Conservation (phyloP, 2,888 invertebrate species). For the Orchesella flavescens region DNA sequence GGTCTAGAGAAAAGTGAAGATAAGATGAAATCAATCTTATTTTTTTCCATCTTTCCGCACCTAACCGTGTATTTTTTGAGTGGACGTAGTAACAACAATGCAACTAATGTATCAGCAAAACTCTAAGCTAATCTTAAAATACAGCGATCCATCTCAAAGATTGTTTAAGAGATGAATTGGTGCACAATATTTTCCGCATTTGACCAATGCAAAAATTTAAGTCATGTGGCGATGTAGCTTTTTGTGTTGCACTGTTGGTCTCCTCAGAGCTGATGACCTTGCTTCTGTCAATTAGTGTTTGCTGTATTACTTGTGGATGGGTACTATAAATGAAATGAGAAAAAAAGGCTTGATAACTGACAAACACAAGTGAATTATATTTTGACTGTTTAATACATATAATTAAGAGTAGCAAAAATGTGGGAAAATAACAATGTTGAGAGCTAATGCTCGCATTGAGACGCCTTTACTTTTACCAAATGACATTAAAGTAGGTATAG, state of each 20-base stretch:
- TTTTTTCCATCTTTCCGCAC: constrained; percentile 18
- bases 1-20: constrained; percentile 21
- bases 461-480: no score
- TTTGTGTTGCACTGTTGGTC: not conserved
- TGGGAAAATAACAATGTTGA: no score
- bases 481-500: no score
- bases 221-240: not conserved
- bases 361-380: no score
- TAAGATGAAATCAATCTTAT: constrained; percentile 42
- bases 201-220: not conserved
- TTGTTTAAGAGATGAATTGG: constrained; percentile 10
- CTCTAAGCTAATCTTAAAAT: not conserved
- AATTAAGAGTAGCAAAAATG: no score
- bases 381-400: not conserved
- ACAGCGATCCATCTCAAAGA: constrained; percentile 15
- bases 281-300: constrained; percentile 53
- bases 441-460: no score
- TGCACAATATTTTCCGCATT: not conserved
- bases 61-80: constrained; percentile 24
- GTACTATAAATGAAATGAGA: not conserved
- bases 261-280: constrained; percentile 43
- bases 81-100: not conserved
- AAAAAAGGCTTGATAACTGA: not conserved
- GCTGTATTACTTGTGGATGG: not conserved
- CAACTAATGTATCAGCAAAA: not conserved